Percentiles rank a stretch among this genome's conserved stretches.
Evolutionary conservation across 2,113 vertebrate genomes (phyloP).

Genomic region (Entomyzon cyanotis): DNA sequence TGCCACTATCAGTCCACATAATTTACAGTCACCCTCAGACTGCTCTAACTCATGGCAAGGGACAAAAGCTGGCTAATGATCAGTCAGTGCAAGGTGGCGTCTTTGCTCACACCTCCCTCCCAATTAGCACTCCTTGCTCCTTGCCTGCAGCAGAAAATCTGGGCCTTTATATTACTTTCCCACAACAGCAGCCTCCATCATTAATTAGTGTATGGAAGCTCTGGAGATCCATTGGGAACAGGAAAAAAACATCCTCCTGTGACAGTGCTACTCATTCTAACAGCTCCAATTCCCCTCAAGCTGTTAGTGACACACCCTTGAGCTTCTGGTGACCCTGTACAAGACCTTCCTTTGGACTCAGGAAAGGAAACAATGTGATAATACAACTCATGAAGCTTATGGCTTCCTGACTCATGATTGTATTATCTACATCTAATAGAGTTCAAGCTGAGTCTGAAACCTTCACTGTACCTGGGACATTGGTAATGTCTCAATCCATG

Average conservation of each 20-base stretch:
- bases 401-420: background rate
- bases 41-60: slow-evolving; percentile 14
- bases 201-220: slow-evolving; percentile 58
- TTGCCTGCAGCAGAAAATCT: slow-evolving; percentile 68
- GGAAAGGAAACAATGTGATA: background rate
- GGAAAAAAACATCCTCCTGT: slow-evolving; percentile 18
- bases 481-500: background rate
- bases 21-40: slow-evolving; percentile 24
- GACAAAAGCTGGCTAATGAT: slow-evolving; percentile 60
- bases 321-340: slow-evolving; percentile 19
- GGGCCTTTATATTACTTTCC: slow-evolving; percentile 65
- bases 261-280: slow-evolving; percentile 6
- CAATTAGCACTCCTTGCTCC: slow-evolving; percentile 66
- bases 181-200: slow-evolving; percentile 55
- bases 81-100: slow-evolving; percentile 45
- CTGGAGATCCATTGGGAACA: slow-evolving; percentile 28
- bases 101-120: slow-evolving; percentile 57
- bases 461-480: background rate
- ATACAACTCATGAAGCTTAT: background rate
- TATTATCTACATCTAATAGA: background rate
- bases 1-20: slow-evolving; percentile 7
- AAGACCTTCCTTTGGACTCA: background rate
- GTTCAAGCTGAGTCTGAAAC: background rate
- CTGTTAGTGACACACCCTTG: slow-evolving; percentile 33
- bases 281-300: slow-evolving; percentile 25